These are phyloP conservation scores for Petroica traversi DNA, from an alignment of 2,113 vertebrate genomes.

Conservation along the genomic window DNA sequence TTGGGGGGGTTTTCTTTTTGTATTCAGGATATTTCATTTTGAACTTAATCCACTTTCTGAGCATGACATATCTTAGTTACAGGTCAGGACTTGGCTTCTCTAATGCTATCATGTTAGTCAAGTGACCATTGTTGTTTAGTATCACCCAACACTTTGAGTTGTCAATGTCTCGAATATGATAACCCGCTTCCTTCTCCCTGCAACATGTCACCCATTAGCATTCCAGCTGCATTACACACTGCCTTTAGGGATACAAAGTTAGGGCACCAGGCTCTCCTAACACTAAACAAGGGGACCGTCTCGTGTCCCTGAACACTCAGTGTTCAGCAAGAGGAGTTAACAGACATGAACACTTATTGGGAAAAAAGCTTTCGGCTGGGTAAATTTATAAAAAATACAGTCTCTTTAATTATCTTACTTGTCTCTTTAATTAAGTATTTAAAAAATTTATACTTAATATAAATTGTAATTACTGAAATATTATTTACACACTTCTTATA, in stretches of 20 bases:
- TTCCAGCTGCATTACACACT: conserved; percentile 46
- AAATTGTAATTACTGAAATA: neutral
- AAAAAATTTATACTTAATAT: neutral
- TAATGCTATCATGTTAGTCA: neutral
- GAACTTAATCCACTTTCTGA: conserved; percentile 2
- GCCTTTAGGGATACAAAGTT: conserved; percentile 8
- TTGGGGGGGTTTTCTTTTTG: neutral
- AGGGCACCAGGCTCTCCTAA: neutral
- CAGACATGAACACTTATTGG: neutral
- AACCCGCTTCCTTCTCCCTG: conserved; percentile 49
- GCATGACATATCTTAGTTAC: neutral
- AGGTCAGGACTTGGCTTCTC: conserved; percentile 11
- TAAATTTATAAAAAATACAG: neutral
- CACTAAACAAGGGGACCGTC: neutral
- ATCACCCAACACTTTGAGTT: conserved; percentile 46
- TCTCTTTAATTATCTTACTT: neutral
- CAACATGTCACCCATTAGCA: conserved; percentile 53
- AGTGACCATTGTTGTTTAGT: conserved; percentile 18
- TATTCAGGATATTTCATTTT: neutral
- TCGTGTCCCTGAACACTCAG: neutral
- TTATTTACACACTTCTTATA: neutral
- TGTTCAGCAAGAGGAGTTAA: neutral
- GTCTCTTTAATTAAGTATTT: neutral
- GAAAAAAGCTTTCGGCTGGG: neutral
- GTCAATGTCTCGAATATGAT: conserved; percentile 39